Base-by-base conservation (phyloP, 2,113 vertebrate species). In the Sphaerodactylus townsendi region DNA sequence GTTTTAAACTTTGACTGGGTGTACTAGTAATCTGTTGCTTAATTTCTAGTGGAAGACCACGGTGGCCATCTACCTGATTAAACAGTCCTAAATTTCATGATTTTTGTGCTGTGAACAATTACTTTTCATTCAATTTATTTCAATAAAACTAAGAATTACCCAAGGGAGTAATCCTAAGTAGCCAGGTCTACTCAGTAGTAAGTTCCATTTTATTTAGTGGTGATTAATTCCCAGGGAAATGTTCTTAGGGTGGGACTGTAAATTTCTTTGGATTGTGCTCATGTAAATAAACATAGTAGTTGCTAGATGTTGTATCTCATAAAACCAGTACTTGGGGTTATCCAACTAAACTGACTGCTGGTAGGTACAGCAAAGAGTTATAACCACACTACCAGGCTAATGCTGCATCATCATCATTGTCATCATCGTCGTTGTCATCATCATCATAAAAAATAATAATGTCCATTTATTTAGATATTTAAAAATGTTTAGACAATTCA, bases 1-100 rank as follows among this genome's bases (percentile, higher is more conserved):
- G 62, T 69, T 65, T 89, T 85, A 90, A 85, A 30, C 81, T 74
- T 68, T 82, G 90, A 82, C 83, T 74, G 77, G 56, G 76, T 81
- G 28, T 66, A 28, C 73, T 28, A 53, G 81, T 62, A 62, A 62
- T 28, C 84, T 85, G 44, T 5, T 91, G 11, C 64, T 81, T 76
- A 82, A 80, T 75, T 6, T 83, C 79, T 80, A 70, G 86, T 50
- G 69, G 9, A 85, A 87, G 56, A 80, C 87, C 83, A 9, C 7
- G 11, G 69, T 17, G 33, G 28, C 28, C 4, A 79, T 8, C 17
- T 0, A 1, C 7, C 33, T 7, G 13, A 17, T 23, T 14, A 46
- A n/a, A 5, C 8, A 28, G 15, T 23, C 21, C 30, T 71, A 78
- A 37, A n/a, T 78, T 39, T 59, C 19, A 59, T 69, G 35, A 35